Conservation (phyloP, 2,797 vertebrate genomes). For the Thalassophryne amazonica region DNA sequence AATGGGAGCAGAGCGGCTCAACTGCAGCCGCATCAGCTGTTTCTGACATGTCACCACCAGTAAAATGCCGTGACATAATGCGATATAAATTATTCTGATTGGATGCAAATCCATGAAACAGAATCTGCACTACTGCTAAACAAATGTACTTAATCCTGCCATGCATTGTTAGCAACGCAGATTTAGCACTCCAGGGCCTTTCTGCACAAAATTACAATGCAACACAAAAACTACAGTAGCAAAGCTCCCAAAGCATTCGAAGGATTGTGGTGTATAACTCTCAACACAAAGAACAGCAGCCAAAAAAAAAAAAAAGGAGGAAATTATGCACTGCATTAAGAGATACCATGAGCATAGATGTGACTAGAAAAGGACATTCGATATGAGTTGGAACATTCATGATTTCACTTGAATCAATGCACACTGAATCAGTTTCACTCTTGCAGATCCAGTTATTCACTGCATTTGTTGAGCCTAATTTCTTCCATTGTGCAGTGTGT, state of each 20-base stretch:
- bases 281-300: conserved; percentile 1
- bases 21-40: conserved; percentile 32
- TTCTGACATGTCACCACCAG: conserved; percentile 32
- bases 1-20: conserved; percentile 19
- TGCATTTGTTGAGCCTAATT: conserved; percentile 23
- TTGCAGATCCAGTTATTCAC: conserved; percentile 36
- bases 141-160: conserved; percentile 47
- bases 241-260: conserved; percentile 2
- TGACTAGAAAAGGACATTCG: not conserved
- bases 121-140: conserved; percentile 34
- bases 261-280: conserved; percentile 12
- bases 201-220: conserved; percentile 22
- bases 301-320: not conserved
- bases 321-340: not conserved
- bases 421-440: too few species aligned
- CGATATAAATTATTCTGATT: conserved; percentile 56
- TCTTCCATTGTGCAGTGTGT: conserved; percentile 9
- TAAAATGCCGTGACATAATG: conserved; percentile 38
- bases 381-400: conserved; percentile 5
- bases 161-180: conserved; percentile 39
- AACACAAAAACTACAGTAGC: conserved; percentile 9
- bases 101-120: conserved; percentile 57
- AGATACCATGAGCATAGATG: too few species aligned
- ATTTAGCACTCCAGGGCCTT: conserved; percentile 48
- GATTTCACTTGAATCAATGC: conserved; percentile 16